Conservation (phyloP, 2,888 invertebrate genomes). For the Hololepta plana region DNA sequence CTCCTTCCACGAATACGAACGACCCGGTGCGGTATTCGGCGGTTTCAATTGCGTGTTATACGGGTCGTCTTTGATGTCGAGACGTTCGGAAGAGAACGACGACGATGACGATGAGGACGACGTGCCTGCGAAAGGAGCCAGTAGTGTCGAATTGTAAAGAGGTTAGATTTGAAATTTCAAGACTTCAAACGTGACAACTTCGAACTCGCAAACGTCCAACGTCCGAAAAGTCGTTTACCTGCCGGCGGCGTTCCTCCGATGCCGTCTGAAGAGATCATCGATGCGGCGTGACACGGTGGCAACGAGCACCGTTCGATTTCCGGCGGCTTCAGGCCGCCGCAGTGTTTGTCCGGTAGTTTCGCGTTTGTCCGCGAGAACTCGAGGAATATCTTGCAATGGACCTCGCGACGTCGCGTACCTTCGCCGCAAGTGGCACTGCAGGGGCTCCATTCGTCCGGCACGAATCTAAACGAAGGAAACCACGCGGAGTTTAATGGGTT, state of each 20-base stretch:
- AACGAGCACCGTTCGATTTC: constrained; percentile 66
- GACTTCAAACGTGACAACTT: too few species aligned
- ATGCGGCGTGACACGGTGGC: constrained; percentile 51
- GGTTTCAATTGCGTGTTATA: constrained; percentile 15
- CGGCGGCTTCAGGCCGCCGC: constrained; percentile 67
- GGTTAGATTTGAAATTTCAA: too few species aligned
- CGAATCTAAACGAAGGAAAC: too few species aligned
- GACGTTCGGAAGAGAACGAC: too few species aligned
- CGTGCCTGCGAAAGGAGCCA: too few species aligned
- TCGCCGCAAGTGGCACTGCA: constrained; percentile 69
- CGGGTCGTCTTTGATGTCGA: constrained; percentile 34
- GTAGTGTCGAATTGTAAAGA: too few species aligned
- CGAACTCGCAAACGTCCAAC: too few species aligned
- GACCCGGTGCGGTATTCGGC: constrained; percentile 37
- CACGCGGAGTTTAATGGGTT: too few species aligned
- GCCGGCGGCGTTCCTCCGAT: too few species aligned
- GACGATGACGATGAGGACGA: too few species aligned
- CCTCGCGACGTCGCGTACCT: constrained; percentile 68
- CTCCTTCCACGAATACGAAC: constrained; percentile 77
- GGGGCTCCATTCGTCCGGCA: constrained; percentile 82
- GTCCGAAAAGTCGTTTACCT: too few species aligned
- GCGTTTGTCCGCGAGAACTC: constrained; percentile 82
- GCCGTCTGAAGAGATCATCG: too few species aligned
- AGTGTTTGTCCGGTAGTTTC: constrained; percentile 72
- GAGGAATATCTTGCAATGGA: constrained; percentile 88